Evolutionary conservation across 2,888 invertebrate species (phyloP), one percentile per base, ranked within the genome.

Genomic region (Oxycera nigricornis): DNA sequence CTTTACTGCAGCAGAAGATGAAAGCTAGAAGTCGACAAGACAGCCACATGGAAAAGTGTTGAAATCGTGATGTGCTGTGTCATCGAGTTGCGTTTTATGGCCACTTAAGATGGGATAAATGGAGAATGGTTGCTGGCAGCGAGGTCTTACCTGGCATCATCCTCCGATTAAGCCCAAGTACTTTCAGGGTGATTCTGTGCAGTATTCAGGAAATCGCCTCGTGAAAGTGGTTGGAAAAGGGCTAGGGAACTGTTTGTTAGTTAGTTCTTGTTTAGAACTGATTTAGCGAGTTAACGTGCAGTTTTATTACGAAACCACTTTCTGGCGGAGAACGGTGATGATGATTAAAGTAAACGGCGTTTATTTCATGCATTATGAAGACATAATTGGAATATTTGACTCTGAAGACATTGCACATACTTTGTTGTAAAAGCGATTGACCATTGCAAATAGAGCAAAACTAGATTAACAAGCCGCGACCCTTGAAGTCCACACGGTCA

Each of bases 11-110:
- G 14, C 20, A 20, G 26, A 35, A 62, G 7, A 20, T 22, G 55
- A 7, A 24, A 55, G 55, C 24, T 22, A 22, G 55, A 14, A 24
- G 55, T 55, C 6, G 17, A 50, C 6, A 55, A 11, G 11, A 20
- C 2, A 17, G 1, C 17, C 9, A 52, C 35, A 70, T 70, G 70
- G 52, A 30, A 14, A 3, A 30, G 26, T 46, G 41, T 55, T 55
- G 35, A 61, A 70, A 70, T 62, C 68, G 62, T 70, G 70, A 73
- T 57, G 57, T 61, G 39, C 73, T 52, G 62, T 73, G 70, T 75
- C 75, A 68, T 75, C 70, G 62, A 39, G 39, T 61, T 55, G 57
- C 41, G 62, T 73, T 75, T 75, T 75, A 75, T 72, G 73, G 62
- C 73, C 68, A 55, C 70, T 61, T 73, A 68, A 73, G 73, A 59